Conservation (phyloP, 2,113 vertebrate species). For the Gymnobelideus leadbeateri region DNA sequence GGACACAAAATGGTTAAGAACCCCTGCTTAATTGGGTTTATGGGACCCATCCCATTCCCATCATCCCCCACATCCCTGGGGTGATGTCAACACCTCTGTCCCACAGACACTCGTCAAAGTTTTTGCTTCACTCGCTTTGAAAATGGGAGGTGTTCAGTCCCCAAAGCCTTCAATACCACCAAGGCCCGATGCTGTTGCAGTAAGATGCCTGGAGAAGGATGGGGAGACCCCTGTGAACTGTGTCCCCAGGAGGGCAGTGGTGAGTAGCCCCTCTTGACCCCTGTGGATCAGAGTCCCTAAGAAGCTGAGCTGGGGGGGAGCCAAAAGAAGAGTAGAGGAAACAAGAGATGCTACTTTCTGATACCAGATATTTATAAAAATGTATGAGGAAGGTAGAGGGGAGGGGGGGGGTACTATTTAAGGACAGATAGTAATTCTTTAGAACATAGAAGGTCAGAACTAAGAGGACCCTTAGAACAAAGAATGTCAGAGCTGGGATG, state of each 20-base stretch:
- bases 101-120: constrained; percentile 92
- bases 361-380: not conserved
- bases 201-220: constrained; percentile 94
- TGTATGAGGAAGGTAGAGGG: not conserved
- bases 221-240: constrained; percentile 96
- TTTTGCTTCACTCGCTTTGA: constrained; percentile 97
- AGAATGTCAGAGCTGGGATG: not conserved
- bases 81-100: not conserved
- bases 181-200: constrained; percentile 96
- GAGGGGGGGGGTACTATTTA: not conserved
- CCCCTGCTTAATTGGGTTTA: not conserved
- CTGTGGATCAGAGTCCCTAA: not conserved
- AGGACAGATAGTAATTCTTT: not conserved
- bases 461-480: not conserved
- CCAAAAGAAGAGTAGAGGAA: accelerated
- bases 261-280: constrained; percentile 71
- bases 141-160: constrained; percentile 91
- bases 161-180: constrained; percentile 94
- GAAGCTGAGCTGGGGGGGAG: not conserved
- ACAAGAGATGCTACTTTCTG: not conserved
- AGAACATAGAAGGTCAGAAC: not conserved
- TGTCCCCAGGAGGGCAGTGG: constrained; percentile 91
- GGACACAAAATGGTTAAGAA: not conserved
- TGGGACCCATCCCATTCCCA: not conserved
- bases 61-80: not conserved